Percentiles rank a stretch among this genome's conserved stretches.
Evolutionary conservation across 2,888 invertebrate genomes (phyloP).

Genomic region (Cepaea hortensis): DNA sequence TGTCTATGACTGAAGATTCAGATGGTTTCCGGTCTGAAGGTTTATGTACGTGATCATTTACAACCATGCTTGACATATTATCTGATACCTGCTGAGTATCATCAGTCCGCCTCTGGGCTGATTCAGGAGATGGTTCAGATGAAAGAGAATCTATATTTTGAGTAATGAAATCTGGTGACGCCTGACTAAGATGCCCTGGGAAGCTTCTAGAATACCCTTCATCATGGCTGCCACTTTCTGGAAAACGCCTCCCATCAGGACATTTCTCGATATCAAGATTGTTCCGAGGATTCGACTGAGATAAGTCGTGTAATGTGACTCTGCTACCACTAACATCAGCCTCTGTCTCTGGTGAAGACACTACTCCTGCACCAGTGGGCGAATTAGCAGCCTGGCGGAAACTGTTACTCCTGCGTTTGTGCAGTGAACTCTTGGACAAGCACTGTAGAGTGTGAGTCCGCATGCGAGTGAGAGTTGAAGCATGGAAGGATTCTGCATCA

Average conservation of each 20-base stretch:
- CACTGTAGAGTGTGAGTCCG: conserved; percentile 63
- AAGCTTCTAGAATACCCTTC: background rate
- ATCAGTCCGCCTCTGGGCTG: background rate
- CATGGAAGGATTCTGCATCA: conserved; percentile 78
- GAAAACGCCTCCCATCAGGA: background rate
- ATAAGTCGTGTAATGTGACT: background rate
- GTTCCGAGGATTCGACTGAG: background rate
- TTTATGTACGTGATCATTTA: background rate
- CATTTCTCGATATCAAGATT: background rate
- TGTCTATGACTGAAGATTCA: background rate
- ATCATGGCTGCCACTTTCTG: background rate
- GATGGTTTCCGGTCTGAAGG: background rate
- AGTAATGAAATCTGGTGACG: background rate
- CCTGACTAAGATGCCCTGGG: background rate
- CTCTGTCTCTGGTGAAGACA: background rate
- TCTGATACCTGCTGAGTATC: background rate
- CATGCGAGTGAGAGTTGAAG: conserved; percentile 67
- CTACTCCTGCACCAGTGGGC: background rate
- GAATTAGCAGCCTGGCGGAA: background rate
- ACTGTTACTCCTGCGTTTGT: conserved; percentile 42
- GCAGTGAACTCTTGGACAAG: conserved; percentile 44
- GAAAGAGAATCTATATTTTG: background rate
- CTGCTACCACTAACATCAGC: background rate
- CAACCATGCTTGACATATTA: background rate
- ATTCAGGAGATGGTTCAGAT: background rate